A percentile compares a stretch with the other conserved stretches of the same genome.
phyloP scores from a whole-genome alignment of 2,113 vertebrate species.

The Podarcis cretensis region DNA sequence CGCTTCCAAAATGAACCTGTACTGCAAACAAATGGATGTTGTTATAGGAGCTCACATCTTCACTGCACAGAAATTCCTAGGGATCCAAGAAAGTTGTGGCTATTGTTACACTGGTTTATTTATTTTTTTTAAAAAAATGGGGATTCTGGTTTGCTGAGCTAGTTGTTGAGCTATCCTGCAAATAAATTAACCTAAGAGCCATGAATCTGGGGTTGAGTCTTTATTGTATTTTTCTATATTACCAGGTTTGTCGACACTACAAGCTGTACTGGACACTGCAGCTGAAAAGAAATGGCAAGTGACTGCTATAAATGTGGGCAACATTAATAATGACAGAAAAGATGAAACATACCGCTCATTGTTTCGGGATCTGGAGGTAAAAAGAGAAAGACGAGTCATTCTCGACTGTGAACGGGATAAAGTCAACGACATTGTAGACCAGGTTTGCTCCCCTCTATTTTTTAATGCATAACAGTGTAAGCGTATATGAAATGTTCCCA shows the following conservation, averaged over 20 bases:
- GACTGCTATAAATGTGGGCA: slow-evolving; percentile 98
- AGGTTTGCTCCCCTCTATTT: slow-evolving; percentile 81
- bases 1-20: background rate
- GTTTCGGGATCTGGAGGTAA: slow-evolving; percentile 96
- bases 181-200: background rate
- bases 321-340: slow-evolving; percentile 98
- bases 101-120: no score
- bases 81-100: background rate
- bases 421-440: slow-evolving; percentile 99
- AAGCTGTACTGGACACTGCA: slow-evolving; percentile 96
- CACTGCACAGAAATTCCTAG: background rate
- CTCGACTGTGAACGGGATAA: slow-evolving; percentile 98
- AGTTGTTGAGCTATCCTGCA: slow-evolving; percentile 6
- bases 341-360: slow-evolving; percentile 97
- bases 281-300: slow-evolving; percentile 99
- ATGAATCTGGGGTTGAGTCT: background rate
- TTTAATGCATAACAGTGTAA: slow-evolving; percentile 15
- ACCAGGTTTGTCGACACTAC: slow-evolving; percentile 92
- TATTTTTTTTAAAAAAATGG: no score
- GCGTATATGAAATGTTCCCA: slow-evolving; percentile 3
- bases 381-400: slow-evolving; percentile 96
- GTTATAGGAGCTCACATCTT: background rate
- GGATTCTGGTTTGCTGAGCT: background rate
- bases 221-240: slow-evolving; percentile 33
- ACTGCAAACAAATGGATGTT: slow-evolving; percentile 2